Base-by-base conservation (phyloP, 2,113 vertebrate genomes). In the Verasper variegatus region DNA sequence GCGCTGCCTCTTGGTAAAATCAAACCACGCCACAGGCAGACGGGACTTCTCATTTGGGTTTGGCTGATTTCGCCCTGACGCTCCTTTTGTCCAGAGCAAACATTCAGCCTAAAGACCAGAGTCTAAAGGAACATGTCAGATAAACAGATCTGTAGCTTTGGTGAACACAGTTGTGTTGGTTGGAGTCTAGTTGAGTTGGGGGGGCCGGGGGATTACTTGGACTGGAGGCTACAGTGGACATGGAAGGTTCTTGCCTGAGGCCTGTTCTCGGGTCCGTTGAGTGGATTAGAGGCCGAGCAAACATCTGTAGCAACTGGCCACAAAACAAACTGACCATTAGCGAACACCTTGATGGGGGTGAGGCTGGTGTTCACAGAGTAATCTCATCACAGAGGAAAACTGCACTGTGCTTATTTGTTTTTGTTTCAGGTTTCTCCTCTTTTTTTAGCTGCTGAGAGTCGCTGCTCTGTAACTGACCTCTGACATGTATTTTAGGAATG, bases 1-100 rank as follows among this genome's bases (percentile, higher is more conserved):
- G 52, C 20, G 24, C 58, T 27, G 24, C 31, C 65, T 40, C 59
- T 40, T 78, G 83, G 76, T 86, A 31, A 66, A 57, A 85, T 66
- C 77, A 82, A 70, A 80, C 83, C 76, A 51, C 81, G 66, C 67
- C 81, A 71, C 31, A 70, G 12, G 27, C 40, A 74, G 66, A 52
- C 77, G 9, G 56, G 62, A 14, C 78, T 72, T 80, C 68, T 86
- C 71, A 88, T 90, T 84, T 74, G 17, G 88, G 75, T 86, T 89
- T 86, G 73, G 66, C 75, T 45, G 49, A 72, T 86, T 75, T 63
- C 6, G 71, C 47, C n/a, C 67, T 1, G 10, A 69, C 40, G 55
- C 52, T 82, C 51, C 7, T 18, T 31, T 49, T 14, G 47, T 68
- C 70, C 61, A 2, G 15, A 20, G 27, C 40, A 78, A 75, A 75